Evolutionary conservation across 2,888 invertebrate genomes (phyloP), one percentile per base, ranked within the genome.

Genomic region (Dorcus hopei): DNA sequence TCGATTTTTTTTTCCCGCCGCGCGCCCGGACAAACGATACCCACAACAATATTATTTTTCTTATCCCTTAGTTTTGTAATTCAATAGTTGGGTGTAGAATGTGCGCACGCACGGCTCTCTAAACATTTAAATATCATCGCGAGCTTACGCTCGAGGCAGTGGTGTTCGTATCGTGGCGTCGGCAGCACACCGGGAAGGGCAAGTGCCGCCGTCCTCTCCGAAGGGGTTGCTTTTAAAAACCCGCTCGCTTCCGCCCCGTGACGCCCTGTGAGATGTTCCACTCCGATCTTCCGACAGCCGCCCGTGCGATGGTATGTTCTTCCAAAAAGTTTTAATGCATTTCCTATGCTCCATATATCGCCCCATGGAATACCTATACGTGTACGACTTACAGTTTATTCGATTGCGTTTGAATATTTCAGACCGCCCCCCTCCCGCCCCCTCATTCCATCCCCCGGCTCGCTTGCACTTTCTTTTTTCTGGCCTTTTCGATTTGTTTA

Each of bases 21-120:
- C 23, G 3, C 26, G 45, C 23, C 26, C 26, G 26, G 26, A 33
- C 26, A 33, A 33, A 33, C 14, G 45, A 45, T 19, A 45, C 14
- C 16, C 16, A 45, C 23, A 45, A 45, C 38, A 3, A 38, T 47
- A 45, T 51, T 39, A 48, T 54, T 16, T 51, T 57, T 50, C 39
- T 57, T 57, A 51, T 52, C 47, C 56, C 56, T 52, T 51, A 26
- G 39, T 57, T 57, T 57, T 53, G 57, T 57, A 57, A 57, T 49
- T 57, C 57, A 57, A 57, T 57, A 57, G 57, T 57, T 57, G 57
- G 57, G 57, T 53, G 56, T 56, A 53, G 38, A 45, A 40, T 45
- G 7, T 57, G 56, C 56, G 56, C 56, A 51, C 56, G 56, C 56
- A 45, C 26, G 50, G 38, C 11, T 9, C 41, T 33, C 19, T 26